phyloP scores from a whole-genome alignment of 2,797 vertebrate genomes.

The Sciurus vulgaris region DNA sequence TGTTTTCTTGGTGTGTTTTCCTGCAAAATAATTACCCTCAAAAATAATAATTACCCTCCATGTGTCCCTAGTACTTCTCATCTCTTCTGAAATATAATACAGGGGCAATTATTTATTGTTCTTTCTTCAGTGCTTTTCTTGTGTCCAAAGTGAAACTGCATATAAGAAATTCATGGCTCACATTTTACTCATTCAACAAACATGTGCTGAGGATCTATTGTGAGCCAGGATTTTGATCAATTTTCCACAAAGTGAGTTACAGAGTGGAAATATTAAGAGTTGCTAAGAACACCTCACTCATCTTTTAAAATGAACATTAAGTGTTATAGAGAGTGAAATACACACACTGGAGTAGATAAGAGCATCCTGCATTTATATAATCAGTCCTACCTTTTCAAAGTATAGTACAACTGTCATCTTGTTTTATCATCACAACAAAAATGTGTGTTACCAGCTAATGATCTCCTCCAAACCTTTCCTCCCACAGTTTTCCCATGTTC shows the following conservation, averaged over 20 bases:
- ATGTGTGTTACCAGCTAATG: conserved; percentile 1
- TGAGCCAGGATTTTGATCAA: background rate
- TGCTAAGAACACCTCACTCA: background rate
- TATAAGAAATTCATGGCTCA: conserved; percentile 8
- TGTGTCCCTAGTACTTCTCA: background rate
- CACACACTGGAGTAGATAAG: conserved; percentile 15
- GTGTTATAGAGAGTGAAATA: conserved; percentile 8
- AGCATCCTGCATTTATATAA: conserved; percentile 14
- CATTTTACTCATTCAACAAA: conserved; percentile 47
- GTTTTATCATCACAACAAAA: conserved; percentile 36
- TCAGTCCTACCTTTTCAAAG: conserved; percentile 32
- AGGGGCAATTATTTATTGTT: background rate
- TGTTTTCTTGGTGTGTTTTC: background rate
- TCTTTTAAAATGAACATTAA: conserved; percentile 49
- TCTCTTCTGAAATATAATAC: background rate
- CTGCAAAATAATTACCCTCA: background rate
- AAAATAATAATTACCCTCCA: background rate
- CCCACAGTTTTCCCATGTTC: conserved; percentile 45
- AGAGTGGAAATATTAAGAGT: conserved; percentile 9
- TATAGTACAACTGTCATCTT: conserved; percentile 24
- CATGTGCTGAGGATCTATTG: background rate
- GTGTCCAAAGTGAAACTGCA: conserved; percentile 35
- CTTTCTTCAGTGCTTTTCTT: conserved; percentile 19
- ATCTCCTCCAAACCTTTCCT: conserved; percentile 13
- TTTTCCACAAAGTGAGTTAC: conserved; percentile 66